Conservation (phyloP, 2,888 invertebrate species). For the Megalurothrips usitatus region DNA sequence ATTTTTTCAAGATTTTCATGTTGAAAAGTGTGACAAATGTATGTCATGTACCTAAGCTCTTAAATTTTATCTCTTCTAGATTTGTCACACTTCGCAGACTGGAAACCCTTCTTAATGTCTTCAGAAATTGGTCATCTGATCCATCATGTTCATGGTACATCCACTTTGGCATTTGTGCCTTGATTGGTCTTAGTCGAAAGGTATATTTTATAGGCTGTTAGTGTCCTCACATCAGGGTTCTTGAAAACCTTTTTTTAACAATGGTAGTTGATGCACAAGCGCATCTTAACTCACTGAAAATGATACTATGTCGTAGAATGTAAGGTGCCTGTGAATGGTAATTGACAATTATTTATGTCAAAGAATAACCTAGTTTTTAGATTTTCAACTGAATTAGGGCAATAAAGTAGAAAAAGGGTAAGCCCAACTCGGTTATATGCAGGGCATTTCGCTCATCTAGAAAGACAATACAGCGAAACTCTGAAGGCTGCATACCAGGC, state of each 20-base stretch:
- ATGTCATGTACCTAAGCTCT: too few relatives aligned
- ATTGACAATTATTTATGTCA: background rate
- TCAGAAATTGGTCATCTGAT: background rate
- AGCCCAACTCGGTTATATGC: background rate
- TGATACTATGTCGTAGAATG: background rate
- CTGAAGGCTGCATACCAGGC: background rate
- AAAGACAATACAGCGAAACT: slow-evolving; percentile 18
- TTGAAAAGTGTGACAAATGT: too few relatives aligned
- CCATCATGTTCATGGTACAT: background rate
- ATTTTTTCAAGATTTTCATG: too few relatives aligned
- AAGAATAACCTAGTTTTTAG: background rate
- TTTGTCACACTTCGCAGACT: too few relatives aligned
- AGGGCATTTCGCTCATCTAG: slow-evolving; percentile 1
- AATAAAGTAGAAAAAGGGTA: background rate
- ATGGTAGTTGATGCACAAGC: background rate
- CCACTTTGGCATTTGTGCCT: background rate
- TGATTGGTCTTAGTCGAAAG: background rate
- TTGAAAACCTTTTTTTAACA: background rate
- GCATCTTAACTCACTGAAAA: background rate
- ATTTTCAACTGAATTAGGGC: slow-evolving; percentile 13
- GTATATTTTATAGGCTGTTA: slow-evolving; percentile 4
- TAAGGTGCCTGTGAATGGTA: background rate
- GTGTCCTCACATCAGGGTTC: background rate
- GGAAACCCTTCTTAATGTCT: too few relatives aligned
- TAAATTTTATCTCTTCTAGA: too few relatives aligned